phyloP scores from a whole-genome alignment of 2,888 invertebrate species.

The Diogma glabrata region DNA sequence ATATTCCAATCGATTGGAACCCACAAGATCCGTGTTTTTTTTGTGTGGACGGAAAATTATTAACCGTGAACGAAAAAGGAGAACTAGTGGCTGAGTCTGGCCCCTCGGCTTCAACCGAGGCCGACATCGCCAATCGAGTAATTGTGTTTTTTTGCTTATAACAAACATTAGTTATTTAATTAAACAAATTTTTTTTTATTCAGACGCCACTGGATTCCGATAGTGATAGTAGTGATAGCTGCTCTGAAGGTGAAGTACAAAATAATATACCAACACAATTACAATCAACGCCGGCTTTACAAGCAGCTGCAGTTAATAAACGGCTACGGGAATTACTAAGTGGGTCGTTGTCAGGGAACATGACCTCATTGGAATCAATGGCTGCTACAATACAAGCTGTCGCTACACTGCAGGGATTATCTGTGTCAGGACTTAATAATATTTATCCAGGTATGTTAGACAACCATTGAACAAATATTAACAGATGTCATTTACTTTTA shows the following conservation, averaged over 20 bases:
- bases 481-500: not conserved
- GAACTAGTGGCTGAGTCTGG: conserved; percentile 37
- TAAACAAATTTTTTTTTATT: not conserved
- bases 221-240: conserved; percentile 51
- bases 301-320: conserved; percentile 37
- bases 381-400: conserved; percentile 54
- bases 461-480: not conserved
- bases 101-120: conserved; percentile 30
- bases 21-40: conserved; percentile 77
- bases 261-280: no score
- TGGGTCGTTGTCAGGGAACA: conserved; percentile 33
- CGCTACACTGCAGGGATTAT: conserved; percentile 39
- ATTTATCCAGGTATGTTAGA: conserved; percentile 25
- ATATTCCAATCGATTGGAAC: conserved; percentile 57
- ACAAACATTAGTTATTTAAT: conserved; percentile 14
- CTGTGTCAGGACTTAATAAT: conserved; percentile 20
- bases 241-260: conserved; percentile 28
- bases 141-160: conserved; percentile 15
- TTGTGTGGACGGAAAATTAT: conserved; percentile 64
- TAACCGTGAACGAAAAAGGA: conserved; percentile 38
- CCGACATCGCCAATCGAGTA: conserved; percentile 30
- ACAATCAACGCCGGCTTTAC: conserved; percentile 36
- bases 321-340: conserved; percentile 27
- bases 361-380: conserved; percentile 53
- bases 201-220: conserved; percentile 58